Evolutionary conservation across 2,888 invertebrate species (phyloP).

Genomic region (Graphium colonna): DNA sequence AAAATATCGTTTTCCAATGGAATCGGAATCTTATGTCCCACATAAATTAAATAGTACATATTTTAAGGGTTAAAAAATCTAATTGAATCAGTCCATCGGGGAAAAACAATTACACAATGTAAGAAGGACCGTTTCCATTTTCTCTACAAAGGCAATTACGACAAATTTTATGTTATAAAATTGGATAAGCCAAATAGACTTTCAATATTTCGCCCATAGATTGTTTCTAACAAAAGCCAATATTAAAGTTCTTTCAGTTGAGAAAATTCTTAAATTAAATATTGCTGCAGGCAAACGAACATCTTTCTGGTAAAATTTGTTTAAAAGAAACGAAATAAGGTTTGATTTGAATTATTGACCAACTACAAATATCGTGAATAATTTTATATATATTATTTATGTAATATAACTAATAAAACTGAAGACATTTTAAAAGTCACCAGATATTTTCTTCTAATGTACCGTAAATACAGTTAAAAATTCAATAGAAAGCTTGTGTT

Average conservation of each 20-base stretch:
- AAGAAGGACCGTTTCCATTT: slow-evolving; percentile 65
- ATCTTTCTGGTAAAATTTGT: no score
- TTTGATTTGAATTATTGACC: no score
- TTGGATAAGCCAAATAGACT: slow-evolving; percentile 46
- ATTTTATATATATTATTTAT: no score
- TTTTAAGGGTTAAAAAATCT: slow-evolving; percentile 72
- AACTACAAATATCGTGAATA: no score
- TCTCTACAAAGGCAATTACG: slow-evolving; percentile 59
- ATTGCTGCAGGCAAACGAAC: not conserved
- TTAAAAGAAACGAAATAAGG: no score
- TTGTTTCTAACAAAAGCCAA: slow-evolving; percentile 47
- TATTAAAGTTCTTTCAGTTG: not conserved
- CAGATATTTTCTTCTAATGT: no score
- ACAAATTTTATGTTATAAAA: slow-evolving; percentile 60
- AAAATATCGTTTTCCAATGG: slow-evolving; percentile 66
- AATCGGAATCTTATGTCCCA: slow-evolving; percentile 47
- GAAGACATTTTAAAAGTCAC: no score
- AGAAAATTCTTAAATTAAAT: slow-evolving; percentile 1
- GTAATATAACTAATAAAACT: no score
- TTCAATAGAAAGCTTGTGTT: no score
- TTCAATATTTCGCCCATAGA: slow-evolving; percentile 58
- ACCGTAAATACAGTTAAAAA: no score
- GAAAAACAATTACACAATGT: slow-evolving; percentile 70
- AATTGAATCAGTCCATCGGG: slow-evolving; percentile 71
- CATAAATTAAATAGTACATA: slow-evolving; percentile 52